These are phyloP conservation scores for Lasioglossum malachurum DNA, from an alignment of 2,888 invertebrate genomes.

Conservation along the genomic window DNA sequence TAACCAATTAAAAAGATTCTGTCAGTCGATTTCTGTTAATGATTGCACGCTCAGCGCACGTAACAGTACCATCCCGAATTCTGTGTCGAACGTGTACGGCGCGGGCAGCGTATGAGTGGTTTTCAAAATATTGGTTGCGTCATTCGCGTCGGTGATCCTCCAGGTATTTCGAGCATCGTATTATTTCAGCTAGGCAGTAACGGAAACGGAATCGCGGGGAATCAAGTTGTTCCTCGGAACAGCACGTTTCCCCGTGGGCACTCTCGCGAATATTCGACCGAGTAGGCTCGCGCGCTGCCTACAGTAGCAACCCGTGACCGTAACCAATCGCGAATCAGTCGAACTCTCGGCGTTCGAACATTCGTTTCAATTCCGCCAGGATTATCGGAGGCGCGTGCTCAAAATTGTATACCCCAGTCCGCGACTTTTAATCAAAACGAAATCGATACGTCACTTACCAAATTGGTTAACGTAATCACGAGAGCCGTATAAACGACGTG, in stretches of 20 bases:
- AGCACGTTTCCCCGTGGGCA: not conserved
- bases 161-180: conserved; percentile 34
- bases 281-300: not conserved
- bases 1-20: not conserved
- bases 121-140: conserved; percentile 17
- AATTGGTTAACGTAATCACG: not conserved
- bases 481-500: not conserved
- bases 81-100: not conserved
- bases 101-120: not conserved
- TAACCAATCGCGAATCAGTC: not conserved
- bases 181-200: conserved; percentile 28
- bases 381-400: not conserved
- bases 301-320: not conserved
- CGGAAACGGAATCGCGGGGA: conserved; percentile 44
- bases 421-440: not conserved
- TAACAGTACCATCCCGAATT: not conserved
- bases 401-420: not conserved
- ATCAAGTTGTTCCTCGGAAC: conserved; percentile 28
- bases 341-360: not conserved
- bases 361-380: not conserved
- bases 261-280: conserved; percentile 32
- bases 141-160: not conserved
- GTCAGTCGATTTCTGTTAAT: not conserved
- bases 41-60: not conserved
- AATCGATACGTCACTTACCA: not conserved